Base-by-base conservation (phyloP, 2,113 vertebrate genomes). In the Gopherus flavomarginatus region DNA sequence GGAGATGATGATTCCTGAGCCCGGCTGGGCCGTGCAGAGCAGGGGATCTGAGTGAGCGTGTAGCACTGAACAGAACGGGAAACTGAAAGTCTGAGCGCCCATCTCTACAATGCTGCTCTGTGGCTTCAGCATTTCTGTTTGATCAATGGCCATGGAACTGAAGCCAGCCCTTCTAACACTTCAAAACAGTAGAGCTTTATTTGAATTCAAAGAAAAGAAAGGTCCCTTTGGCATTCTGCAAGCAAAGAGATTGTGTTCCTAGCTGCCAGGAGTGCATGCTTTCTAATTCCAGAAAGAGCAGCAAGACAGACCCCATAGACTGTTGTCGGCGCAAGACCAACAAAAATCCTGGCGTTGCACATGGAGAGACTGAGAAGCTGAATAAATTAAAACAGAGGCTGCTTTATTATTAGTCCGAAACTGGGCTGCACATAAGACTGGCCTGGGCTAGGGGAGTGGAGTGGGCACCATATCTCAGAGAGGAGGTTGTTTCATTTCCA, bases 251-350 rank as follows among this genome's bases (percentile, higher is more conserved):
- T 93, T 96, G 89, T 96, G 96, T 97, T 98, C 97, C 96, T 88
- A 78, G 69, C 90, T 98, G 98, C 98, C 98, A 98, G 98, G 93
- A 98, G 97, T 91, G 89, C 98, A 98, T 98, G 98, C 94, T 98
- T 99, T 97, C 95, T 95, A 96, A 98, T 98, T 98, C 98, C 98
- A 97, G 97, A 98, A 98, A 97, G 98, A 98, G 97, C 98, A 98
- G 97, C 96, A 97, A 98, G 90, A 97, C 97, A 97, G 93, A 98
- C 96, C 98, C 97, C 97, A 97, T 96, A 95, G 95, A 96, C 98
- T 93, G 93, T 56, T 87, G 93, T 93, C 87, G 96, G 96, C 97
- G 1, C 0, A 1, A 89, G 79, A 93, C 93, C 94, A 97, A 96
- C n/a, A 94, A 97, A 97, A 94, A 80, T 96, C 86, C 96, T 98